These are phyloP conservation scores for Pyrrhosoma nymphula DNA, from an alignment of 2,888 invertebrate genomes.

Conservation along the genomic window DNA sequence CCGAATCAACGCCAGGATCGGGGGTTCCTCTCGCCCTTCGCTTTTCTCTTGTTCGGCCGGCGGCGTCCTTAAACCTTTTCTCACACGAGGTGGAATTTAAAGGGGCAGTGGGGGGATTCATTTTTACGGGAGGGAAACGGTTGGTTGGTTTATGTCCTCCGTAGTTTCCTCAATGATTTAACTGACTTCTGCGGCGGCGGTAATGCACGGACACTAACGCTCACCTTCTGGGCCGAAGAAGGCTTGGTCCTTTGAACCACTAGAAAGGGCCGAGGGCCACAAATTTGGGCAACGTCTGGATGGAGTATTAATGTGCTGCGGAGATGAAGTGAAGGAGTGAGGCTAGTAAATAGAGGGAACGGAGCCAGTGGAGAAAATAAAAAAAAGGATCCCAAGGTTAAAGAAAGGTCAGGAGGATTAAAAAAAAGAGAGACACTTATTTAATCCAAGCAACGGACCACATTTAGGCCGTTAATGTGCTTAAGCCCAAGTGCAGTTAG, in stretches of 20 bases:
- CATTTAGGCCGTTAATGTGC: background rate
- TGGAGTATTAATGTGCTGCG: constrained; percentile 32
- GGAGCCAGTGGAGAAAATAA: constrained; percentile 11
- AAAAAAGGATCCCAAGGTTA: background rate
- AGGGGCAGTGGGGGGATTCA: background rate
- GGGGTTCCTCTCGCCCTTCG: background rate
- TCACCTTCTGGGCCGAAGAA: background rate
- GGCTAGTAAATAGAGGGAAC: background rate
- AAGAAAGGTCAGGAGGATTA: constrained; percentile 27
- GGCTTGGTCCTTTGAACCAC: constrained; percentile 36
- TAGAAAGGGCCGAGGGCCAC: constrained; percentile 37
- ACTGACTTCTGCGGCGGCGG: constrained; percentile 53
- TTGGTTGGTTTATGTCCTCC: constrained; percentile 43
- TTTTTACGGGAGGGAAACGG: constrained; percentile 6
- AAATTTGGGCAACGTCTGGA: constrained; percentile 29
- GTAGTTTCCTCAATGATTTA: constrained; percentile 50
- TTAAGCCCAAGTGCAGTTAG: background rate
- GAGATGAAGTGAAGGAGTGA: background rate
- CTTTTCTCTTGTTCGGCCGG: background rate
- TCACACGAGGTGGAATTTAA: constrained; percentile 27
- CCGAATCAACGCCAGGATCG: background rate
- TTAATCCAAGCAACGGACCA: background rate
- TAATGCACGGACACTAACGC: constrained; percentile 38
- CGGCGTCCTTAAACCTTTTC: background rate
- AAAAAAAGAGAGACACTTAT: background rate